Evolutionary conservation across 2,113 vertebrate genomes (phyloP).

Genomic region (Taurulus bubalis): DNA sequence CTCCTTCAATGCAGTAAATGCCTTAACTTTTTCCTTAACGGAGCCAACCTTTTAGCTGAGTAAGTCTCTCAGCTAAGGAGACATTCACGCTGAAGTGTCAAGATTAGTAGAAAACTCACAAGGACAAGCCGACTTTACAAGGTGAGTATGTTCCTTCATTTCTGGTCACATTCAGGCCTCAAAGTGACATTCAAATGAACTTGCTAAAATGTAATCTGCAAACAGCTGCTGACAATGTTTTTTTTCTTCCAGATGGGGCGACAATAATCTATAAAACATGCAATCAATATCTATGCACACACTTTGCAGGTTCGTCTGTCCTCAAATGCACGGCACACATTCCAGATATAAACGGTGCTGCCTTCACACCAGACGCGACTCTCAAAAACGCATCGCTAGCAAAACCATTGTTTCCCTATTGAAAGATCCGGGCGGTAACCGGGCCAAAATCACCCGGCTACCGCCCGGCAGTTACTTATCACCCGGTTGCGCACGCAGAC

Average conservation of each 20-base stretch:
- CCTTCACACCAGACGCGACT: too few relatives aligned
- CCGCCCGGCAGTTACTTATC: too few relatives aligned
- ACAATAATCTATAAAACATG: constrained; percentile 60
- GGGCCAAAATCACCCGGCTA: too few relatives aligned
- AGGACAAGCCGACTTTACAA: not conserved
- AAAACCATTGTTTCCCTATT: too few relatives aligned
- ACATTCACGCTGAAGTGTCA: not conserved
- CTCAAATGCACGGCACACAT: constrained; percentile 13
- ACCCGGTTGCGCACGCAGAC: too few relatives aligned
- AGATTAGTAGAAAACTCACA: not conserved
- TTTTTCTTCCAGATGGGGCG: constrained; percentile 25
- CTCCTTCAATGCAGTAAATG: not conserved
- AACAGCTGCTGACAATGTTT: constrained; percentile 27
- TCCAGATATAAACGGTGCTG: constrained; percentile 42
- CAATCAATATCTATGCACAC: constrained; percentile 48
- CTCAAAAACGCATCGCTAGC: too few relatives aligned
- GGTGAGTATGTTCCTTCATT: constrained; percentile 5
- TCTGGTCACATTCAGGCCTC: not conserved
- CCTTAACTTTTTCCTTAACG: not conserved
- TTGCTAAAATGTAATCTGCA: constrained; percentile 43
- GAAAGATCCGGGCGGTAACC: too few relatives aligned
- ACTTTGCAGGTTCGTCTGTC: constrained; percentile 28
- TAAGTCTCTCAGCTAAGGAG: not conserved
- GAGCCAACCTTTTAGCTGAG: not conserved
- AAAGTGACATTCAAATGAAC: constrained; percentile 48